Evolutionary conservation across 2,113 vertebrate species (phyloP).

Genomic region (Gasterosteus aculeatus): DNA sequence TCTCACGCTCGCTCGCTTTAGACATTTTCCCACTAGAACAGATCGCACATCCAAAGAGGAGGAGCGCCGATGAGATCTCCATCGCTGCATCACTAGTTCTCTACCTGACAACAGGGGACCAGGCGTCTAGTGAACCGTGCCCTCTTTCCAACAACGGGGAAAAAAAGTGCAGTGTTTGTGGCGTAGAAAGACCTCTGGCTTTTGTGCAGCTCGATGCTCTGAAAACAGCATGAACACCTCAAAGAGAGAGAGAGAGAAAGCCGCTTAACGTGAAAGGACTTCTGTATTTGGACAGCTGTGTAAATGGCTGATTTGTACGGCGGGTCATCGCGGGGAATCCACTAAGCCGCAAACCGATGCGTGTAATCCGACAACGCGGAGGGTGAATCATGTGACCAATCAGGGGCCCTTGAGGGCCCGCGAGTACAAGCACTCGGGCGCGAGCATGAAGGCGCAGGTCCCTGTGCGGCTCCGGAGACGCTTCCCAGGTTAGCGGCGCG

Average conservation of each 20-base stretch:
- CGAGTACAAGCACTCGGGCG: not conserved
- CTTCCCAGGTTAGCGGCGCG: constrained; percentile 5
- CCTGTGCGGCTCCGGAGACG: not conserved
- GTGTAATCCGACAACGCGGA: constrained; percentile 25
- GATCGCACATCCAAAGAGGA: constrained; percentile 40
- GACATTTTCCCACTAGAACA: constrained; percentile 43
- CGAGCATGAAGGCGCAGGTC: not conserved
- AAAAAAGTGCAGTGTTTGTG: not conserved
- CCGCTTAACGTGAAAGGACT: constrained; percentile 48
- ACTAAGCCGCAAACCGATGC: constrained; percentile 46
- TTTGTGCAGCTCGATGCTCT: not conserved
- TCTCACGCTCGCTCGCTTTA: constrained; percentile 29
- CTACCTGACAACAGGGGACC: constrained; percentile 53
- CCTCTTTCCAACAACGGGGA: constrained; percentile 23
- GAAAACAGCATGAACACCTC: constrained; percentile 47
- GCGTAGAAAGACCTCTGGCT: not conserved
- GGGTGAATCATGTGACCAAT: constrained; percentile 55
- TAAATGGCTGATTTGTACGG: constrained; percentile 41
- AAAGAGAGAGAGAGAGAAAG: constrained; percentile 47
- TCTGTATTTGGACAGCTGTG: constrained; percentile 75
- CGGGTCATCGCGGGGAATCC: constrained; percentile 52
- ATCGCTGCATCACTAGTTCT: constrained; percentile 51
- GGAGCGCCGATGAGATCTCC: constrained; percentile 52
- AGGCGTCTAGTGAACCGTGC: constrained; percentile 41
- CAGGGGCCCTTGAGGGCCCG: constrained; percentile 17